Evolutionary conservation across 2,888 invertebrate species (phyloP), one percentile per base, ranked within the genome.

Genomic region (Chymomyza procnemis): DNA sequence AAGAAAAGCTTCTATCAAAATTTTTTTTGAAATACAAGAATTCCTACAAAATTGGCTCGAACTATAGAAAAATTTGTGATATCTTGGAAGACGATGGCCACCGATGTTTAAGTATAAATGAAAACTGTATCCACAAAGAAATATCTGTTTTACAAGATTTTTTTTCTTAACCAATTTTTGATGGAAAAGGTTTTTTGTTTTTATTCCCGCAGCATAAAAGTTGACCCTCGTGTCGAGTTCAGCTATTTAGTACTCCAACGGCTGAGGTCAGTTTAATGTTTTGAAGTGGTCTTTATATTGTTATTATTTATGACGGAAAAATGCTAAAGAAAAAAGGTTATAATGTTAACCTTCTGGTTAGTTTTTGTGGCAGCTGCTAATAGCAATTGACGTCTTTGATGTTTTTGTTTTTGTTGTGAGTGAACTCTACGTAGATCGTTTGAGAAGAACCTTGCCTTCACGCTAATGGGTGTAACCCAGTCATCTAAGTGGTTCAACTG

Each of bases 361-460:
- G 16, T 47, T 14, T 47, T 47, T 47, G 47, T 47, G 47, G 47
- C 47, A 1, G 47, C 47, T 47, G 16, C n/a, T 50, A 50, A 50
- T 50, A 19, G 14, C 16, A 50, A 50, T 50, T 19, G 50, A 50
- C 50, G 50, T 50, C 18, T 50, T 79, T 78, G 83, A 76, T 67
- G 73, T 62, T 60, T 69, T 71, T 52, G n/a, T n/a, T n/a, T n/a
- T 26, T 26, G 4, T 26, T 26, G 26, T 66, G 34, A 41, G 34
- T 41, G 34, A 41, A 41, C 34, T 41, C 34, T 41, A 41, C 12
- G 9, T 41, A 41, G 52, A 68, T 61, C 65, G n/a, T 61, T 65
- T 73, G 68, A 55, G 69, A 71, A 82, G 80, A 81, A 81, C 81
- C 83, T 81, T 83, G 76, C 76, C 62, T 66, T 61, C 71, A 57